phyloP scores from a whole-genome alignment of 1,140 invertebrate genomes.

The Ectropis grisescens region DNA sequence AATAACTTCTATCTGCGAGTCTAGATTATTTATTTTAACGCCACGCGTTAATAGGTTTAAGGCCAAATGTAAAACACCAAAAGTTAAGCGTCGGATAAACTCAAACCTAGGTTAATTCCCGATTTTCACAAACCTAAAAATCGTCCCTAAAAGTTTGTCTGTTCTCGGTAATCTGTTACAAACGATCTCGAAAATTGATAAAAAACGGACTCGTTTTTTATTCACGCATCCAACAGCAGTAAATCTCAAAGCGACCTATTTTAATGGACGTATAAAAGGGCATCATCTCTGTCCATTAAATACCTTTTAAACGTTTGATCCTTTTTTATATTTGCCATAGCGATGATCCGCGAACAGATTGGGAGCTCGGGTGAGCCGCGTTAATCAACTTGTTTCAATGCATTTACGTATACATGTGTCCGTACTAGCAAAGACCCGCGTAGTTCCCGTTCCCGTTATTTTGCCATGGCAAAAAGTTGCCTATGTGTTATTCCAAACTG shows the following conservation, averaged over 20 bases:
- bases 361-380: slow-evolving; percentile 22
- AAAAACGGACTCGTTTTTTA: slow-evolving; percentile 34
- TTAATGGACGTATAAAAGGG: slow-evolving; percentile 64
- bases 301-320: slow-evolving; percentile 68
- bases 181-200: slow-evolving; percentile 45
- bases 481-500: too few species aligned
- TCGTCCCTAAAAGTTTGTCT: too few species aligned
- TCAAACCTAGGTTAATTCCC: too few species aligned
- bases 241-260: slow-evolving; percentile 57
- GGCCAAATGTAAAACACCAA: too few species aligned
- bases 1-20: too few species aligned
- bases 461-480: too few species aligned
- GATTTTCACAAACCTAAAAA: too few species aligned
- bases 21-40: too few species aligned
- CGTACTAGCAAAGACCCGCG: too few species aligned
- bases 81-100: too few species aligned
- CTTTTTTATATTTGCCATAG: slow-evolving; percentile 62
- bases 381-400: slow-evolving; percentile 43
- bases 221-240: slow-evolving; percentile 42
- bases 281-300: slow-evolving; percentile 63
- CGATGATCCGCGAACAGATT: slow-evolving; percentile 51
- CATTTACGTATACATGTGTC: neutral
- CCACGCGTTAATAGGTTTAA: too few species aligned
- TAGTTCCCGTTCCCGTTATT: too few species aligned
- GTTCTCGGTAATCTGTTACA: slow-evolving; percentile 29